These are phyloP conservation scores for Paraplagusia blochii DNA, from an alignment of 2,113 vertebrate species.

Conservation along the genomic window DNA sequence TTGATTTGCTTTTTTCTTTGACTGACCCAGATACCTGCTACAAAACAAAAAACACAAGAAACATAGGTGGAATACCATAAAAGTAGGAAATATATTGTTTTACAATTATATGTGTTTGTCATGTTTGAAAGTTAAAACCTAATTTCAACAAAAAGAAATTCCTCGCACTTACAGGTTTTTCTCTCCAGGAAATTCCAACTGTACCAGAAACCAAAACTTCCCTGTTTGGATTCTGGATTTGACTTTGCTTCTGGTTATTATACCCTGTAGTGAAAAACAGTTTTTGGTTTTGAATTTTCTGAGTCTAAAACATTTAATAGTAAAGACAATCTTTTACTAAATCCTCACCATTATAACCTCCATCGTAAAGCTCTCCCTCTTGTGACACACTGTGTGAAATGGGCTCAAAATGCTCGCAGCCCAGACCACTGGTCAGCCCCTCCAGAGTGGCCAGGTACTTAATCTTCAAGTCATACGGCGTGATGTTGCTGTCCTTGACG, in stretches of 20 bases:
- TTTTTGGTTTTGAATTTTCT: background rate
- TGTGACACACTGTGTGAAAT: constrained; percentile 74
- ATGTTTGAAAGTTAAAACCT: background rate
- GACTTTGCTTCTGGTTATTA: constrained; percentile 38
- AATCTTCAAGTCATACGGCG: constrained; percentile 89
- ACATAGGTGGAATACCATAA: no score
- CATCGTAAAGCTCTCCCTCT: constrained; percentile 80
- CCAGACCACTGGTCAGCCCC: constrained; percentile 85
- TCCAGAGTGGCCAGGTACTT: constrained; percentile 96
- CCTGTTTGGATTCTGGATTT: constrained; percentile 32
- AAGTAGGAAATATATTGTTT: background rate
- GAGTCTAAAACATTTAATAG: background rate
- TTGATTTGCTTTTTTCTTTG: constrained; percentile 85
- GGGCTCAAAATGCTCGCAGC: constrained; percentile 84
- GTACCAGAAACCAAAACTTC: constrained; percentile 86
- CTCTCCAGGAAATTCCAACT: constrained; percentile 88
- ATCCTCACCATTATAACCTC: constrained; percentile 49
- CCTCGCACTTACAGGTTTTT: constrained; percentile 78
- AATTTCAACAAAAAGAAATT: background rate
- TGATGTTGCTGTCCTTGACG: constrained; percentile 87
- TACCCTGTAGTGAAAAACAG: constrained; percentile 37
- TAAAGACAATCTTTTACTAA: background rate
- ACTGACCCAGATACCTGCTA: constrained; percentile 66
- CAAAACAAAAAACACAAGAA: background rate
- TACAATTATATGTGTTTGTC: background rate